Conservation (phyloP, 2,888 invertebrate species). For the Neoitamus cyanurus region DNA sequence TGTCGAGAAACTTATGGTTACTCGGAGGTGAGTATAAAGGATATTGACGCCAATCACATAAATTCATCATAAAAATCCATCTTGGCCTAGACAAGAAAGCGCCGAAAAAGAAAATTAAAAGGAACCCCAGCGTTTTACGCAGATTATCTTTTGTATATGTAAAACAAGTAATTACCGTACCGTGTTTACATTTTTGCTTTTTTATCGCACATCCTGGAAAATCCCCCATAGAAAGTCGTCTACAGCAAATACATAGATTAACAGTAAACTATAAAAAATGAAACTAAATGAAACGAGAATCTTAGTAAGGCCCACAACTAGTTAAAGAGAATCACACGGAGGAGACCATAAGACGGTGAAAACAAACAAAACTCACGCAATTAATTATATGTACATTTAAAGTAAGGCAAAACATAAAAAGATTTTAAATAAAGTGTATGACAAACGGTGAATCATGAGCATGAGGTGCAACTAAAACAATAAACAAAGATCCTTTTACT, state of each 20-base stretch:
- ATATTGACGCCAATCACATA: no score
- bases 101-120: no score
- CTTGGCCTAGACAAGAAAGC: no score
- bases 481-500: constrained; percentile 41
- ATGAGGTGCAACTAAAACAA: constrained; percentile 27
- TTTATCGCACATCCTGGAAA: neutral
- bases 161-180: no score
- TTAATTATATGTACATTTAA: constrained; percentile 10
- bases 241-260: neutral
- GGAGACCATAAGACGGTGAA: neutral
- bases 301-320: neutral
- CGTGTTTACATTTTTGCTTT: no score
- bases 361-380: constrained; percentile 1
- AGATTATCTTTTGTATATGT: no score
- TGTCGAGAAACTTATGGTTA: no score
- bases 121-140: no score
- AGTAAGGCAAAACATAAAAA: constrained; percentile 15
- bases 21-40: no score
- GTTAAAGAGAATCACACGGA: neutral
- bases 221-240: neutral
- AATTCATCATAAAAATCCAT: no score
- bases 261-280: neutral
- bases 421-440: constrained; percentile 8
- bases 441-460: neutral
- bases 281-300: neutral